phyloP scores from a whole-genome alignment of 2,797 vertebrate species.

The Salarias fasciatus region DNA sequence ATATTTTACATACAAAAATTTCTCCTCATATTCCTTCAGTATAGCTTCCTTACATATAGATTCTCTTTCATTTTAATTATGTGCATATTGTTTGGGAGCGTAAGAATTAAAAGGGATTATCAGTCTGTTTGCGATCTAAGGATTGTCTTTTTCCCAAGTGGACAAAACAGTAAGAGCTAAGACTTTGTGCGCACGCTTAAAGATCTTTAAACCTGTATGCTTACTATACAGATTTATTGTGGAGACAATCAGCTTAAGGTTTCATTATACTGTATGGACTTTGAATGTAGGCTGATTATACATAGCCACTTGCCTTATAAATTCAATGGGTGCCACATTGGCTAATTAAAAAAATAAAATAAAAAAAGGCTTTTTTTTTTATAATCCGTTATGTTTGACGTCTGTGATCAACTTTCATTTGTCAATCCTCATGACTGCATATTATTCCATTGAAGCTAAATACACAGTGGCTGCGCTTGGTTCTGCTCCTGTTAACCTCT shows the following conservation, averaged over 20 bases:
- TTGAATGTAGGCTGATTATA: conserved; percentile 46
- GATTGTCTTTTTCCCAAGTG: conserved; percentile 19
- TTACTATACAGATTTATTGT: conserved; percentile 40
- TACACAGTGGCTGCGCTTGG: conserved; percentile 52
- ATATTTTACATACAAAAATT: conserved; percentile 9
- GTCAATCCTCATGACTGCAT: conserved; percentile 46
- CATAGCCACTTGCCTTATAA: conserved; percentile 44
- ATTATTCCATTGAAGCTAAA: conserved; percentile 63
- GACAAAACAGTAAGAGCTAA: conserved; percentile 35
- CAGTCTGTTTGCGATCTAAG: conserved; percentile 26
- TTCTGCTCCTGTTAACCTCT: conserved; percentile 75
- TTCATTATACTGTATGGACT: conserved; percentile 38
- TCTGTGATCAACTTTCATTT: conserved; percentile 58
- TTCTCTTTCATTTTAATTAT: not conserved
- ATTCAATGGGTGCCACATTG: conserved; percentile 55
- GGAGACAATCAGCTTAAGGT: conserved; percentile 58
- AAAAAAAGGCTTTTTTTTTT: conserved; percentile 35
- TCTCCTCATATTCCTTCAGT: not conserved
- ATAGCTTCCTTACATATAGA: too few relatives aligned
- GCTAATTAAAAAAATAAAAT: conserved; percentile 33
- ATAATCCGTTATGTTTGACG: conserved; percentile 50
- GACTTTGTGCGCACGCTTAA: conserved; percentile 30
- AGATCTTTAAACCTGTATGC: conserved; percentile 46
- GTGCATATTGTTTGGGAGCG: not conserved
- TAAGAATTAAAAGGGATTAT: conserved; percentile 20